phyloP scores from a whole-genome alignment of 2,888 invertebrate genomes.

The Ceraclea dissimilis region DNA sequence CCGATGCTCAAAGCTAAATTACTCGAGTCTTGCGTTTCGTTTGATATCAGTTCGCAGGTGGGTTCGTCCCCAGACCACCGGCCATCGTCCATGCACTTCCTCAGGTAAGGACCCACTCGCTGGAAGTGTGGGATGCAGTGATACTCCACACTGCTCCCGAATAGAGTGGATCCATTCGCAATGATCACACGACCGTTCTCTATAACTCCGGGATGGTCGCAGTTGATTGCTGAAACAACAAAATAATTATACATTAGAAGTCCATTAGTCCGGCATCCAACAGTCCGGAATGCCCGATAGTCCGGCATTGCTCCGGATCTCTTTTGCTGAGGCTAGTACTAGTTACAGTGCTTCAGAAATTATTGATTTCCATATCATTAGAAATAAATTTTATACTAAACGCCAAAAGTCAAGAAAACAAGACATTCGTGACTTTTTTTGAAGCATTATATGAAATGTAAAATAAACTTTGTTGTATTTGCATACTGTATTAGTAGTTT shows the following conservation, averaged over 20 bases:
- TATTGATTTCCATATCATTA: too few species aligned
- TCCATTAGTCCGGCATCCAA: too few species aligned
- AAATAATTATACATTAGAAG: background rate
- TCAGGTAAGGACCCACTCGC: slow-evolving; percentile 70
- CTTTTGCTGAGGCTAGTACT: too few species aligned
- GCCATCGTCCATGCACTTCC: slow-evolving; percentile 78
- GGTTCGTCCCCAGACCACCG: slow-evolving; percentile 85
- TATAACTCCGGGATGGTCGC: slow-evolving; percentile 68
- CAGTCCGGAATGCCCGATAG: too few species aligned
- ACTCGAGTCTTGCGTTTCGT: slow-evolving; percentile 65
- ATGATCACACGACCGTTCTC: slow-evolving; percentile 83
- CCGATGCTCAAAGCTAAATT: slow-evolving; percentile 75
- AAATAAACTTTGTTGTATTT: too few species aligned
- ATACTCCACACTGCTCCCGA: slow-evolving; percentile 80
- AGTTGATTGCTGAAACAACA: slow-evolving; percentile 65
- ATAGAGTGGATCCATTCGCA: slow-evolving; percentile 75
- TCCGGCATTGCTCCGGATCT: too few species aligned
- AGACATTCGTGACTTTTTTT: too few species aligned
- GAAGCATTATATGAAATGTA: too few species aligned
- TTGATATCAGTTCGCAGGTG: slow-evolving; percentile 62
- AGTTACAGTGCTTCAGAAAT: too few species aligned
- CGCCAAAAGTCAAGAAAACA: too few species aligned
- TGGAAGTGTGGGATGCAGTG: slow-evolving; percentile 82
- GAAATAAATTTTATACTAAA: too few species aligned
- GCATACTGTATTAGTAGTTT: too few species aligned